phyloP scores from a whole-genome alignment of 2,888 invertebrate genomes.

The Laothoe populi region DNA sequence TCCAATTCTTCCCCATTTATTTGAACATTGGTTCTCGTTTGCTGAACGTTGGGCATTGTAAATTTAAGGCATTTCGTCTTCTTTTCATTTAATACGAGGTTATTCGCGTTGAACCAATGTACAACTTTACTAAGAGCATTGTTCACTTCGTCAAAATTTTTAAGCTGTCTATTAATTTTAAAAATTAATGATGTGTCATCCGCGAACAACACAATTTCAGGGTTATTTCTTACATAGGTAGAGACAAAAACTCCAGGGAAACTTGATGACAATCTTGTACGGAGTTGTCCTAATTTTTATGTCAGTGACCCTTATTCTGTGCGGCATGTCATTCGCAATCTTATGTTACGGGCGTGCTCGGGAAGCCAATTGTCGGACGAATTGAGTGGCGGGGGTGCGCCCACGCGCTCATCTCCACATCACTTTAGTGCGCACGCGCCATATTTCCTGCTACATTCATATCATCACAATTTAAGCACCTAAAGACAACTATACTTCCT shows the following conservation, averaged over 20 bases:
- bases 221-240: too few species aligned
- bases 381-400: conserved; percentile 74
- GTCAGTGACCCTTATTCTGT: conserved; percentile 38
- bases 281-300: conserved; percentile 28
- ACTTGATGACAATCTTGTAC: background rate
- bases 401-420: conserved; percentile 78
- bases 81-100: too few species aligned
- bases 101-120: too few species aligned
- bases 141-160: too few species aligned
- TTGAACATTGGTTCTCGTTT: too few species aligned
- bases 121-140: too few species aligned
- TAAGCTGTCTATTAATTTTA: too few species aligned
- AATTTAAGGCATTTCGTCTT: too few species aligned
- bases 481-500: conserved; percentile 58
- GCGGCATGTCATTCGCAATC: conserved; percentile 44
- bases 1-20: too few species aligned
- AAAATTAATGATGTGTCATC: too few species aligned
- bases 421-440: conserved; percentile 77
- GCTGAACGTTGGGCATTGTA: too few species aligned
- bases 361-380: conserved; percentile 66
- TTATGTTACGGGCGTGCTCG: conserved; percentile 38
- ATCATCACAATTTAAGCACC: conserved; percentile 64
- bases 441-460: conserved; percentile 74
- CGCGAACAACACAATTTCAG: too few species aligned
- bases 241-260: background rate